Evolutionary conservation across 2,888 invertebrate genomes (phyloP).

Genomic region (Lochmaea crataegi): DNA sequence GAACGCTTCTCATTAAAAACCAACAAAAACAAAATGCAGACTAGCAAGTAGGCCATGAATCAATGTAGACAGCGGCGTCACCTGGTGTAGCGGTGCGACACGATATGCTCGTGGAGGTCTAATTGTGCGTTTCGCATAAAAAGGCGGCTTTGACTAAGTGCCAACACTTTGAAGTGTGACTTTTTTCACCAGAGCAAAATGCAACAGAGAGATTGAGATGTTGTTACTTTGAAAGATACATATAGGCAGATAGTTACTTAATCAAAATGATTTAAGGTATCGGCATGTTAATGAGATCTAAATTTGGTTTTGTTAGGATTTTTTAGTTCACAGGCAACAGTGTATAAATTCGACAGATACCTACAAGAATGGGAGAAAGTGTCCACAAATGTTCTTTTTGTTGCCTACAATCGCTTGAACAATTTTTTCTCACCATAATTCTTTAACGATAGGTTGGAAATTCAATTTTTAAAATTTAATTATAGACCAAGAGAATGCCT

Average conservation of each 20-base stretch:
- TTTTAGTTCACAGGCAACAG: no score
- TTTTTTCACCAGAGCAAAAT: constrained; percentile 48
- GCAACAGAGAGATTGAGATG: constrained; percentile 10
- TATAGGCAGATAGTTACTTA: constrained; percentile 29
- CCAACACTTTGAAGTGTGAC: constrained; percentile 54
- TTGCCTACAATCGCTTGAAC: no score
- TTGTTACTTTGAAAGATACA: constrained; percentile 25
- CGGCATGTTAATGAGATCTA: not conserved
- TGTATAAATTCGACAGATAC: no score
- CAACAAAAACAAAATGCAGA: constrained; percentile 36
- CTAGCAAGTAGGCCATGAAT: constrained; percentile 48
- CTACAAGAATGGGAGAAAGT: no score
- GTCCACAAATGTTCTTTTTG: no score
- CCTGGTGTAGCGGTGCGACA: constrained; percentile 59
- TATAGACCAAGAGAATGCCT: not conserved
- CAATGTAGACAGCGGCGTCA: constrained; percentile 52
- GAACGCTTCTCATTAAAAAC: not conserved
- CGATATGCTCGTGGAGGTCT: constrained; percentile 60
- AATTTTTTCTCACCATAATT: no score
- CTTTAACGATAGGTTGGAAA: not conserved
- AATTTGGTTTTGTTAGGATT: no score
- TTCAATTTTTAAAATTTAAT: not conserved
- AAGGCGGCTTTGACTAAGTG: constrained; percentile 46
- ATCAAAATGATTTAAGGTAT: constrained; percentile 21
- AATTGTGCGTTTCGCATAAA: constrained; percentile 53